These are phyloP conservation scores for Rhineura floridana DNA, from an alignment of 2,113 vertebrate genomes.

Conservation along the genomic window DNA sequence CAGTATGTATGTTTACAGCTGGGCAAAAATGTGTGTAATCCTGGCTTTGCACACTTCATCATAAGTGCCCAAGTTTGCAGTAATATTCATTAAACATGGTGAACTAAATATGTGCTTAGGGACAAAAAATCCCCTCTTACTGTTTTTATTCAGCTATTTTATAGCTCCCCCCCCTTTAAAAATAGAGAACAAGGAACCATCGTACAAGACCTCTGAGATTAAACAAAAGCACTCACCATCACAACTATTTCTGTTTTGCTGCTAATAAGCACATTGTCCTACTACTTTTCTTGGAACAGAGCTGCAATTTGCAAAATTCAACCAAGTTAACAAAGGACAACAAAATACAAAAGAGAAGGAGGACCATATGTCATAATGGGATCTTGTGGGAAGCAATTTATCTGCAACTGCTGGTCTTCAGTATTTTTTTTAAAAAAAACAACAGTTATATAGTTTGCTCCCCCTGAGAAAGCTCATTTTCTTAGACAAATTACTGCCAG, in stretches of 20 bases:
- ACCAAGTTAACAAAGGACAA: constrained; percentile 19
- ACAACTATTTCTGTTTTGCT: constrained; percentile 7
- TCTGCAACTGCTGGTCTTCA: neutral
- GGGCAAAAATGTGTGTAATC: neutral
- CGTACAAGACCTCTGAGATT: neutral
- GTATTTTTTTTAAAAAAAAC: neutral
- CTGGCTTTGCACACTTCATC: neutral
- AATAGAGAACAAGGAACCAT: neutral
- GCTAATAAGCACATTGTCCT: neutral
- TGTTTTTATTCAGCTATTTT: neutral
- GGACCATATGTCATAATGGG: constrained; percentile 22
- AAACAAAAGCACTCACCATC: neutral
- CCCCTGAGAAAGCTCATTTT: constrained; percentile 44
- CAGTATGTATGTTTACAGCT: neutral
- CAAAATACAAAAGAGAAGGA: neutral
- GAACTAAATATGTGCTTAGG: neutral
- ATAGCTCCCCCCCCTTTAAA: neutral
- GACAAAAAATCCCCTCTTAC: neutral
- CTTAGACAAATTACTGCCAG: constrained; percentile 34
- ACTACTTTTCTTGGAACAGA: constrained; percentile 24
- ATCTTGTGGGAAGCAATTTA: neutral
- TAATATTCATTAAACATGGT: neutral
- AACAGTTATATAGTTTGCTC: constrained; percentile 25
- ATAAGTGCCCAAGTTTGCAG: rapidly evolving
- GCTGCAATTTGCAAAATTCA: constrained; percentile 16